Base-by-base conservation (phyloP, 2,888 invertebrate genomes). In the Lycaena phlaeas region DNA sequence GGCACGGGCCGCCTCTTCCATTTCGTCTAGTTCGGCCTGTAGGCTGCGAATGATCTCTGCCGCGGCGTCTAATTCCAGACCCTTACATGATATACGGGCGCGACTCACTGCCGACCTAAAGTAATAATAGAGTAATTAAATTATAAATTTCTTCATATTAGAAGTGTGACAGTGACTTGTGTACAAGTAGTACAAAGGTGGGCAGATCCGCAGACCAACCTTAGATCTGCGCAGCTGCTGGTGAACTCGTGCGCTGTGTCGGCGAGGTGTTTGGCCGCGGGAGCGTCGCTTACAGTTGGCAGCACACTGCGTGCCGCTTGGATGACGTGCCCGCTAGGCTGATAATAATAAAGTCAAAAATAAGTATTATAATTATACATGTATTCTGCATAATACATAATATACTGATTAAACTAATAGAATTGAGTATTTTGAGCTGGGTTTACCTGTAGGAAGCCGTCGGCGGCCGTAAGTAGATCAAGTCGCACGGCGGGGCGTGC, bases 11-110 rank as follows among this genome's bases (percentile, higher is more conserved):
- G 94, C 92, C 45, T 88, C 87, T 40, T 92, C 90, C 48, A 94
- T 90, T 55, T 94, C 95, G 15, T 90, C 87, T 12, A 98, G 77
- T 54, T 98, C 96, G 25, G 88, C 89, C 59, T 94, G 92, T 29
- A 98, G 78, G 27, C 90, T 90, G 6, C 88, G 86, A 27, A 97
- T 91, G 41, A 94, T 89, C 54, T 95, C 94, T 0, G 94, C 87
- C 0, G 97, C 96, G 0, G 92, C 92, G 52, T 96, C 95, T 46
- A 97, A 71, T 57, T 97, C 96, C 44, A 95, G 79, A 0, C 92
- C 92, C 50, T 94, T 92, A 65, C 94, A 95, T 0, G 90, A 91
- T 54, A 93, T 90, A 36, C 92, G 89, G 0, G 94, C 88, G 11
- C 90, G 85, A 17, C 82, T 84, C 1, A 89, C 88, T 0, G 89